Conservation (phyloP, 1,140 invertebrate species). For the Hesperophylax magnus region DNA sequence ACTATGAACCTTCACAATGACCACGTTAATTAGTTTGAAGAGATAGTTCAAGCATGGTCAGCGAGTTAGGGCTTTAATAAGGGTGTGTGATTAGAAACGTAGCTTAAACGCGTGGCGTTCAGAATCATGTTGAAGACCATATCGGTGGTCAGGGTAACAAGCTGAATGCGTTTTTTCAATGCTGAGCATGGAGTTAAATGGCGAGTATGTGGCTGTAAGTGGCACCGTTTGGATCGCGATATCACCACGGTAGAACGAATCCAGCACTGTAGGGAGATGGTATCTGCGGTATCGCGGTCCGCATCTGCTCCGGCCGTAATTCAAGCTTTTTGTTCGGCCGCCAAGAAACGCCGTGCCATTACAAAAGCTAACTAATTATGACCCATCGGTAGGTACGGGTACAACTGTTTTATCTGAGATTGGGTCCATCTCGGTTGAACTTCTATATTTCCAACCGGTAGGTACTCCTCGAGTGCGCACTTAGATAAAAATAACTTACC, state of each 20-base stretch:
- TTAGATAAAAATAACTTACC: neutral
- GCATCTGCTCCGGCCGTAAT: conserved; percentile 46
- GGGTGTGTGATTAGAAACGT: no score
- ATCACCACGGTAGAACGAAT: conserved; percentile 8
- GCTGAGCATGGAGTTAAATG: neutral
- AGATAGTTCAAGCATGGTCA: neutral
- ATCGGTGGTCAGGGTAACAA: neutral
- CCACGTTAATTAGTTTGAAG: no score
- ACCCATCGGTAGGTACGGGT: conserved; percentile 39
- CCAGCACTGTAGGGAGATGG: neutral
- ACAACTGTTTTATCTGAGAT: conserved; percentile 51
- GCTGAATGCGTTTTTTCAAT: neutral
- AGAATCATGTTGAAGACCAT: neutral
- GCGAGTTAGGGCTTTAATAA: neutral
- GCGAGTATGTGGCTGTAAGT: neutral
- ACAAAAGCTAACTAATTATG: conserved; percentile 57
- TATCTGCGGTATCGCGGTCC: conserved; percentile 20
- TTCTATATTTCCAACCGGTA: no score
- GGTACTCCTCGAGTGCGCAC: neutral
- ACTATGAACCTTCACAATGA: no score
- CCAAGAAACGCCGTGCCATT: conserved; percentile 41
- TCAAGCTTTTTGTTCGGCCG: conserved; percentile 51
- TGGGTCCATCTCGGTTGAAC: conserved; percentile 39
- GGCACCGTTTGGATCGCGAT: conserved; percentile 18
- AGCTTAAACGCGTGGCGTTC: neutral